Evolutionary conservation across 30 jellyfish, hydroid and myxozoan genomes (phyloP).

Genomic region (Rhopilema esculentum): DNA sequence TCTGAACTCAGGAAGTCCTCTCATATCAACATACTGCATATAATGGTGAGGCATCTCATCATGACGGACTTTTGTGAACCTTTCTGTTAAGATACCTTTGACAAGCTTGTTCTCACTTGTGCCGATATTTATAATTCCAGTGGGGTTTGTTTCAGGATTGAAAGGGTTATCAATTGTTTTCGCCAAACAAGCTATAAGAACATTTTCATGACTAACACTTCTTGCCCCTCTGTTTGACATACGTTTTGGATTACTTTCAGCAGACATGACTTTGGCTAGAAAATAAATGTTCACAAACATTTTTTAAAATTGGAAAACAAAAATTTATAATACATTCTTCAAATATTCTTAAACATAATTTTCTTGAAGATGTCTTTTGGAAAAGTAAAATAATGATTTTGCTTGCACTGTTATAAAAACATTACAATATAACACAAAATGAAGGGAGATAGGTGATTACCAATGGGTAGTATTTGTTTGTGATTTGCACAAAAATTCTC

Average conservation of each 20-base stretch:
- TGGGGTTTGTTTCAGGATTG: constrained; percentile 56
- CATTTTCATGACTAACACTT: background rate
- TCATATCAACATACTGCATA: constrained; percentile 57
- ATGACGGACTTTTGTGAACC: constrained; percentile 18
- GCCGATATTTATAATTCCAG: constrained; percentile 83
- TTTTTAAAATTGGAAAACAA: too few species aligned
- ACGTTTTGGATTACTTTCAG: background rate
- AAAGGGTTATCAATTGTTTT: constrained; percentile 64
- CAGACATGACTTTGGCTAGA: background rate
- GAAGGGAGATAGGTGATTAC: too few species aligned
- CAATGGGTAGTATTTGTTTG: too few species aligned
- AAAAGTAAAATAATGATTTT: too few species aligned
- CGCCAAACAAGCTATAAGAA: constrained; percentile 31
- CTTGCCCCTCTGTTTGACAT: constrained; percentile 15
- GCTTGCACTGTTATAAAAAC: too few species aligned
- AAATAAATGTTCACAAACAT: too few species aligned
- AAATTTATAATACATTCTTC: too few species aligned
- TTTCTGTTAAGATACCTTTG: constrained; percentile 52
- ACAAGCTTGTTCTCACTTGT: constrained; percentile 77
- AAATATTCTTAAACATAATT: too few species aligned
- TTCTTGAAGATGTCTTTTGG: too few species aligned
- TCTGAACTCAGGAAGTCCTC: constrained; percentile 69
- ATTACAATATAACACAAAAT: too few species aligned
- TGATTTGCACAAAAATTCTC: too few species aligned
- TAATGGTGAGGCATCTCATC: constrained; percentile 42